These are phyloP conservation scores for Thereva unica DNA, from an alignment of 2,888 invertebrate genomes.

Conservation along the genomic window DNA sequence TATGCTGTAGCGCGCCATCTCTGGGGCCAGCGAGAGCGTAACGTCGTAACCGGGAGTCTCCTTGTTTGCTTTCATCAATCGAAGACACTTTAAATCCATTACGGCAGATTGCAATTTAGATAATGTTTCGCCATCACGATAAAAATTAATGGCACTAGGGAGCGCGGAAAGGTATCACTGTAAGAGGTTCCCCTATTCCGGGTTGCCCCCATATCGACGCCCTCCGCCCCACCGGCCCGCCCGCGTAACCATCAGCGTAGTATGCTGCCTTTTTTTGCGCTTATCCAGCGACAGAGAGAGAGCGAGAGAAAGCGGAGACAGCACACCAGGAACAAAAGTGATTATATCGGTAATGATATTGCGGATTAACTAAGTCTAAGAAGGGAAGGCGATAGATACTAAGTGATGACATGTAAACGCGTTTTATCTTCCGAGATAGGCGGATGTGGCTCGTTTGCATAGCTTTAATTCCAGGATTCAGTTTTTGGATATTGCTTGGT, in stretches of 20 bases:
- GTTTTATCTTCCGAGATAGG: too few relatives aligned
- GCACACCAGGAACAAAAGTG: neutral
- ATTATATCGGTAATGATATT: constrained; percentile 16
- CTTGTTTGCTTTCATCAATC: constrained; percentile 31
- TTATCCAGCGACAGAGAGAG: neutral
- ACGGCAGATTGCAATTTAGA: constrained; percentile 31
- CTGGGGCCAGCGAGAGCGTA: constrained; percentile 1
- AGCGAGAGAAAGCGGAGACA: neutral
- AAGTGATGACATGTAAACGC: constrained; percentile 7
- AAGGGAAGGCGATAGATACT: constrained; percentile 2
- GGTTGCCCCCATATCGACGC: too few relatives aligned
- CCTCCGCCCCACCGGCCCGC: too few relatives aligned
- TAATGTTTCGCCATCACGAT: constrained; percentile 28
- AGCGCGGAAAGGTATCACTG: neutral
- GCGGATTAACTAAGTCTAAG: constrained; percentile 9
- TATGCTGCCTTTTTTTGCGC: neutral
- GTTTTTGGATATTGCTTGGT: too few relatives aligned
- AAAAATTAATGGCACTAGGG: constrained; percentile 22
- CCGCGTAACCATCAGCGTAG: neutral
- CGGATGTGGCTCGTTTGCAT: too few relatives aligned
- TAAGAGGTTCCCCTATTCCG: too few relatives aligned
- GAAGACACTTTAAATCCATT: constrained; percentile 33
- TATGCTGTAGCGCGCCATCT: neutral
- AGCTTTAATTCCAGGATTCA: too few relatives aligned
- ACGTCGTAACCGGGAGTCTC: constrained; percentile 17